Evolutionary conservation across 2,888 invertebrate genomes (phyloP), one percentile per base, ranked within the genome.

Genomic region (Bembecia ichneumoniformis): DNA sequence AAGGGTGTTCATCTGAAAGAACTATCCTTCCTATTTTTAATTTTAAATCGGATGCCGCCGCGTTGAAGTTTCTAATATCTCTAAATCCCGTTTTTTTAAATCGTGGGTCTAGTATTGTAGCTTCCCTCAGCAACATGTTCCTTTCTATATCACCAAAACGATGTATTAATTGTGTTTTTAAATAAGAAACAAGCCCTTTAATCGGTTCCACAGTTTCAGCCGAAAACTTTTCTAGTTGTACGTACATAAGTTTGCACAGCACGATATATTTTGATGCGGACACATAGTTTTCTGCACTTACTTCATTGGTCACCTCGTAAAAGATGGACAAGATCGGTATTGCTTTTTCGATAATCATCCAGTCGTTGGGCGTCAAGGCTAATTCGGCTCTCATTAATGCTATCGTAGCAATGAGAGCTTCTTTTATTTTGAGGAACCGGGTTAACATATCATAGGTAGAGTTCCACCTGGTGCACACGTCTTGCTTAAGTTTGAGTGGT

Each of bases 71-170:
- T 4, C 13, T 35, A 4, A 13, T 3, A 35, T 47, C 43, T 43
- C 35, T 14, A 45, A 51, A 51, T 47, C 35, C 35, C 7, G 35
- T 45, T 47, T 49, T 35, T 48, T n/a, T 51, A 16, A 51, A 48
- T 5, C 51, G 44, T 43, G 51, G 47, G 47, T 51, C 47, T 4
- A 51, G 16, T 7, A 51, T 48, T 1, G 51, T 51, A 15, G 40
- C n/a, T 35, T 51, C 51, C 10, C 46, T 46, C 14, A 46, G 46
- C 46, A 46, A 17, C 17, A 46, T 14, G 14, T 46, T 9, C 20
- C n/a, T 46, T 46, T 46, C 46, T 7, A 46, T 16, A n/a, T 11
- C 15, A 10, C 35, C 35, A 10, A 35, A 35, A 10, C 35, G 35
- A 35, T 35, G 35, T 11, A 35, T 35, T 9, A 35, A 10, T 35